These are phyloP conservation scores for Rallus crepitans DNA, from an alignment of 2,797 vertebrate genomes.

Conservation along the genomic window DNA sequence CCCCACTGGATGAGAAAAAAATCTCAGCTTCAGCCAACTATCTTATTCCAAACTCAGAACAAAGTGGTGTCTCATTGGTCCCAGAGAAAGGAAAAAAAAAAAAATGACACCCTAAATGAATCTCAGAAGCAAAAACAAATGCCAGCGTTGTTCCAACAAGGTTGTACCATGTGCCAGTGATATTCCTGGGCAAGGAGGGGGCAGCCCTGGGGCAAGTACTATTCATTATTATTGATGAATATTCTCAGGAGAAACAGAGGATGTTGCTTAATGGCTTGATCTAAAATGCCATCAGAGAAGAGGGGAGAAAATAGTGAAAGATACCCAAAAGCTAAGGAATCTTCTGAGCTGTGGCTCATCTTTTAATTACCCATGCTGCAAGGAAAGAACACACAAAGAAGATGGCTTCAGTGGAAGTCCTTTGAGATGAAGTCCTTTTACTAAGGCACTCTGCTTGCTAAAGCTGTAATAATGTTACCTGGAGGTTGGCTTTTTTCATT, in stretches of 20 bases:
- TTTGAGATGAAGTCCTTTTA: constrained; percentile 44
- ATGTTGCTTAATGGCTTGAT: constrained; percentile 66
- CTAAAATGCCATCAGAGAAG: constrained; percentile 35
- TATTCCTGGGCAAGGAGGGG: constrained; percentile 38
- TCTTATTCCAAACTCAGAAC: background rate
- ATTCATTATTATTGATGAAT: constrained; percentile 66
- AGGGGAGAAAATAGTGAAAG: constrained; percentile 30
- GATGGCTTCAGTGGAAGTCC: constrained; percentile 38
- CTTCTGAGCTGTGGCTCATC: constrained; percentile 37
- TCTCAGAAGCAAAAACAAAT: constrained; percentile 28
- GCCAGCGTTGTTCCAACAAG: background rate
- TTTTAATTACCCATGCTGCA: constrained; percentile 52
- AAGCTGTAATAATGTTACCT: constrained; percentile 18
- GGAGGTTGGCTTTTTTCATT: background rate
- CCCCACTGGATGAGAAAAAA: background rate
- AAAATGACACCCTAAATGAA: background rate
- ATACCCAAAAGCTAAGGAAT: constrained; percentile 18
- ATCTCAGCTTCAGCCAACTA: background rate
- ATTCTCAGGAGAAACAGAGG: constrained; percentile 57
- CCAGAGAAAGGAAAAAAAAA: background rate
- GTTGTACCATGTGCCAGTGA: background rate
- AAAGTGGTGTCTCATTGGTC: background rate
- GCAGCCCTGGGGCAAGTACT: constrained; percentile 24
- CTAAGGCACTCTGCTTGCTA: background rate
- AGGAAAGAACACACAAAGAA: constrained; percentile 30